Base-by-base conservation (phyloP, 2,888 invertebrate species). In the Coleophora deauratella region DNA sequence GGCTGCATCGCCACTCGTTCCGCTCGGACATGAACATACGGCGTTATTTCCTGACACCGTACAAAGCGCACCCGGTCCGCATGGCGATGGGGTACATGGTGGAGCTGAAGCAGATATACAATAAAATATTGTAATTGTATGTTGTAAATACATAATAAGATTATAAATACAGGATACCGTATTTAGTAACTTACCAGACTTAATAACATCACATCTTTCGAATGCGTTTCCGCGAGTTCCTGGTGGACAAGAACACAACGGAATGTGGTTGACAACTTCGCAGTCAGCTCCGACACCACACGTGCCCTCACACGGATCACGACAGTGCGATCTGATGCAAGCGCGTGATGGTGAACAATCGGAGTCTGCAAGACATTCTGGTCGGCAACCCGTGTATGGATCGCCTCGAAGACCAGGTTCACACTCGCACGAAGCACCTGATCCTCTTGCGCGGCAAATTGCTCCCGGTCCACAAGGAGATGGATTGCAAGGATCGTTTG, bases 321-420 rank as follows among this genome's bases (percentile, higher is more conserved):
- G 87, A 62, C 96, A 97, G 65, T 92, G 93, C 52, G 94, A 94
- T 32, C 90, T 89, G 57, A 93, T 91, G 62, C 96, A 96, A 1
- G 94, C 91, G 54, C 91, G 90, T 50, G 94, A 90, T 42, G 93
- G 88, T 0, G 94, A 88, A 72, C 96, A 97, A 57, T 96, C 96
- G n/a, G 93, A 91, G 63, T 96, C 96, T 40, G 93, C 91, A 2
- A 96, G 86, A 70, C 96, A 96, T 72, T 96, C 96, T 0, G 95
- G 95, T 50, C 92, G 87, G 61, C 93, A 93, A 34, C 89, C 89
- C 47, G 91, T 89, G 64, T 93, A 91, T 0, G 93, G 93, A 70
- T 93, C 92, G 14, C 94, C 93, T 49, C 89, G 89, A 54, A 92
- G 90, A 43, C 91, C 91, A 28, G 89, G 87, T 42, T 91, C 77